Conservation (phyloP, 2,797 vertebrate genomes). For the Spatula clypeata region DNA sequence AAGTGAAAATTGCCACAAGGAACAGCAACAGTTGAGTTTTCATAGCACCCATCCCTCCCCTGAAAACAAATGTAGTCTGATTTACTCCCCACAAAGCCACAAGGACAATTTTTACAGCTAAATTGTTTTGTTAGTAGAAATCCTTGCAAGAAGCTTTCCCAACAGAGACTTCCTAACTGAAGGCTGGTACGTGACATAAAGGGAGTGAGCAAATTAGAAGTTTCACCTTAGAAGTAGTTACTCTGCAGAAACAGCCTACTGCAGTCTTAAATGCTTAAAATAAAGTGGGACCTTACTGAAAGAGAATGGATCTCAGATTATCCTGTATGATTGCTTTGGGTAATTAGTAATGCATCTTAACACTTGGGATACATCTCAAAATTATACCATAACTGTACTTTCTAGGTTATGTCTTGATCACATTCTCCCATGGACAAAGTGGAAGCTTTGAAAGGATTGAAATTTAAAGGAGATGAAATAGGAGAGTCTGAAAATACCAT, state of each 20-base stretch:
- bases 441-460: background rate
- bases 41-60: background rate
- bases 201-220: background rate
- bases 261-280: background rate
- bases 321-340: background rate
- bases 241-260: background rate
- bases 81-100: background rate
- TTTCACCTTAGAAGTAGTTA: background rate
- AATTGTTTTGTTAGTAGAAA: background rate
- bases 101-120: background rate
- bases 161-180: background rate
- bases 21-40: background rate
- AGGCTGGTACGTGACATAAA: background rate
- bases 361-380: background rate
- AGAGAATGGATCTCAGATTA: background rate
- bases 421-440: accelerated
- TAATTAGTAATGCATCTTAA: background rate
- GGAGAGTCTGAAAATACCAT: background rate
- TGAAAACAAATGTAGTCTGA: background rate
- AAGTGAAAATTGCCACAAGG: background rate
- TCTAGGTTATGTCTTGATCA: background rate
- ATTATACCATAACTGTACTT: background rate
- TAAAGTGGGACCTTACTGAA: background rate
- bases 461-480: background rate
- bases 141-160: background rate